Conservation (phyloP, 2,797 vertebrate genomes). For the Aplochiton taeniatus region DNA sequence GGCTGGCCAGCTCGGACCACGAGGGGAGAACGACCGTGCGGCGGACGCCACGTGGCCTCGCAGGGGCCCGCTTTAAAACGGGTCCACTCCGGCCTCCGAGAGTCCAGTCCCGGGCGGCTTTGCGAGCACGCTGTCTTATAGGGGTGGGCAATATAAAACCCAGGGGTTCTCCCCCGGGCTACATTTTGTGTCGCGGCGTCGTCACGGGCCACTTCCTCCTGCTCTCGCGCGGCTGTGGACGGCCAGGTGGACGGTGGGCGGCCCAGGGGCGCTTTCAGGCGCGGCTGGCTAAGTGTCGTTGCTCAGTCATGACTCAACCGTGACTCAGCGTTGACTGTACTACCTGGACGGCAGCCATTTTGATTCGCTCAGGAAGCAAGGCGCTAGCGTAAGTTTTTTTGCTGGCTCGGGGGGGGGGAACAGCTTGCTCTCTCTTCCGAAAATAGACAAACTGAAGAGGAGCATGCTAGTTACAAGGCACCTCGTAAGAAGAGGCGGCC, state of each 20-base stretch:
- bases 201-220: no score
- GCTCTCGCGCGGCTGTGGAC: slow-evolving; percentile 20
- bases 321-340: slow-evolving; percentile 62
- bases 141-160: no score
- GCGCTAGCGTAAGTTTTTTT: no score
- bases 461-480: background rate
- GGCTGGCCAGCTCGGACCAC: no score
- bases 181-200: no score
- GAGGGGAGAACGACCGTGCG: no score
- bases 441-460: slow-evolving; percentile 19
- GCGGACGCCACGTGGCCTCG: no score
- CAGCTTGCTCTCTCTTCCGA: slow-evolving; percentile 1
- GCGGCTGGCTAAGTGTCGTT: slow-evolving; percentile 52
- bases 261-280: slow-evolving; percentile 47
- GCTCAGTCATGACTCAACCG: slow-evolving; percentile 66
- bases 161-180: no score
- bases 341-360: slow-evolving; percentile 66
- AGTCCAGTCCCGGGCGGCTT: no score
- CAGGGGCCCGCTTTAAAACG: no score
- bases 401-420: background rate
- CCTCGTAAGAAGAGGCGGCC: background rate
- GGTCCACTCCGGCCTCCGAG: no score
- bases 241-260: slow-evolving; percentile 65
- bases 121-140: no score
- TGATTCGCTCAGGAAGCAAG: slow-evolving; percentile 22